Conservation (phyloP, 2,888 invertebrate genomes). For the Eumerus sabulonum region DNA sequence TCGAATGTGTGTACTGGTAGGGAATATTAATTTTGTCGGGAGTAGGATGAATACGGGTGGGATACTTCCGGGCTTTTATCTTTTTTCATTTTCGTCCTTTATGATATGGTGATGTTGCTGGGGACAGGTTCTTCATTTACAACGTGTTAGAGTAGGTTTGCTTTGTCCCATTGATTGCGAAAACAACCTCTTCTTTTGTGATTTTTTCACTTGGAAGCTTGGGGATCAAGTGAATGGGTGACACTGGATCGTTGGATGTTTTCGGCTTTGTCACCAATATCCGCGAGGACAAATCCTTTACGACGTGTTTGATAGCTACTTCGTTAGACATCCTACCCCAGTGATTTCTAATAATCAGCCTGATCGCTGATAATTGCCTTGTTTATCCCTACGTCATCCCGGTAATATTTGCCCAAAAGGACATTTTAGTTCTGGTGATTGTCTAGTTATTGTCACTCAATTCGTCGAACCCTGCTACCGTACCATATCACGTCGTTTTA, state of each 20-base stretch:
- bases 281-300: slow-evolving; percentile 49
- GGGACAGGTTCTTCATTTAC: slow-evolving; percentile 42
- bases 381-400: no score
- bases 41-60: slow-evolving; percentile 48
- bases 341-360: no score
- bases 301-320: slow-evolving; percentile 46
- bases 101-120: slow-evolving; percentile 12
- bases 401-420: no score
- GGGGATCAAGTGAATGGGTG: slow-evolving; percentile 30
- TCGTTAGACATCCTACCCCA: slow-evolving; percentile 1
- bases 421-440: slow-evolving; percentile 24
- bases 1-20: slow-evolving; percentile 36
- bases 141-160: slow-evolving; percentile 51
- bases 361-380: no score
- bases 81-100: slow-evolving; percentile 51
- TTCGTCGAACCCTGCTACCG: slow-evolving; percentile 58
- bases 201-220: background rate
- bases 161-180: slow-evolving; percentile 24
- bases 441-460: slow-evolving; percentile 34
- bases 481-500: slow-evolving; percentile 12
- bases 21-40: slow-evolving; percentile 64
- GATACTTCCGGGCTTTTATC: slow-evolving; percentile 63
- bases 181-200: background rate
- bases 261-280: slow-evolving; percentile 38
- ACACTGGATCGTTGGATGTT: slow-evolving; percentile 31